Evolutionary conservation across 2,888 invertebrate genomes (phyloP), one percentile per base, ranked within the genome.

Genomic region (Julus scanicus): DNA sequence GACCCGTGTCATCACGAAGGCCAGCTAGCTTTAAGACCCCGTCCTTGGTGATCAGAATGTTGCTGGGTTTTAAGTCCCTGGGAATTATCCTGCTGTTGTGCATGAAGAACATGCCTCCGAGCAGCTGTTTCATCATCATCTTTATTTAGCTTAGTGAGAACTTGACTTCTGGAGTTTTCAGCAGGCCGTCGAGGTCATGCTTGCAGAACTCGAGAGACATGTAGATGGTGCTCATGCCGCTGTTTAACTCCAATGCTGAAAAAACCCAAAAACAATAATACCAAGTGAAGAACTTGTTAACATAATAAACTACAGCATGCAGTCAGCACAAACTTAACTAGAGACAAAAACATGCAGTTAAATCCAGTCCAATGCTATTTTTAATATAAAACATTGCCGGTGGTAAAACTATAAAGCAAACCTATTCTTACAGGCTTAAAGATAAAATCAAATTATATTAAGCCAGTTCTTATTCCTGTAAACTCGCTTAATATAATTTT

Each of bases 21-120:
- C 99, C 99, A 2, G 99, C 99, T 89, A 99, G 92, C 92, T 99
- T 99, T 0, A 99, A 92, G 3, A 97, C 95, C 0, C 98, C 99
- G 92, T 96, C 96, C 92, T 98, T 98, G 0, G 99, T 99, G 89
- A 99, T 97, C 17, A 99, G 93, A 49, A 99, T 98, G 93, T 99
- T 99, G 0, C 99, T 99, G 13, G 99, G 98, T 93, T 99, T 99
- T 99, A 99, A 99, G 91, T 99, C 99, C 90, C 98, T 94, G 91
- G 98, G 98, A 0, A 98, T 92, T 90, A 97, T 97, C 94, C 98
- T 98, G 92, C 98, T 98, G 91, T 96, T 97, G 92, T 99, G 99
- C 91, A 99, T 98, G 91, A 98, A 99, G 93, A 97, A 98, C 1
- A 99, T 94, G 5, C 98, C 97, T 91, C 97, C 96, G 2, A 97